These are phyloP conservation scores for Dyspetes luteomarginatus DNA, from an alignment of 2,888 invertebrate species.

Conservation along the genomic window DNA sequence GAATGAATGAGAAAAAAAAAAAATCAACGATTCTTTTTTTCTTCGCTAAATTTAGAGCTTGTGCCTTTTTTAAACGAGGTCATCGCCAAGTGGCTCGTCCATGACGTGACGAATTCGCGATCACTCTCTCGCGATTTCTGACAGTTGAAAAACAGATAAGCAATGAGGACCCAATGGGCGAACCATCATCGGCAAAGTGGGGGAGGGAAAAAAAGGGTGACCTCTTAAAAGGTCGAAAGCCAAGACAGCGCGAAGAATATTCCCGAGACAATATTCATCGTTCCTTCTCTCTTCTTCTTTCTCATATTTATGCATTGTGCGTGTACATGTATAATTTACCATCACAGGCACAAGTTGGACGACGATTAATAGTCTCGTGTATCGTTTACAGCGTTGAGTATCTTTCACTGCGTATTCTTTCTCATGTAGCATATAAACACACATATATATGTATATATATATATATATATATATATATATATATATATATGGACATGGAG, in stretches of 20 bases:
- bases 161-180: constrained; percentile 1
- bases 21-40: neutral
- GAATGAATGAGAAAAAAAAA: constrained; percentile 18
- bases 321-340: constrained; percentile 12
- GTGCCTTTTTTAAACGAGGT: no score
- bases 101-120: no score
- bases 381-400: constrained; percentile 64
- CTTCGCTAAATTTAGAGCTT: no score
- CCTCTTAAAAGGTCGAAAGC: constrained; percentile 50
- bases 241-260: constrained; percentile 41
- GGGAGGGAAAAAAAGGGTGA: neutral
- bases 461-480: constrained; percentile 17
- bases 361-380: constrained; percentile 65
- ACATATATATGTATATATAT: neutral
- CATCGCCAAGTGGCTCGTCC: no score
- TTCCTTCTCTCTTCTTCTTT: constrained; percentile 1
- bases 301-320: neutral
- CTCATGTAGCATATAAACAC: constrained; percentile 20
- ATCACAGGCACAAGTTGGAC: constrained; percentile 36
- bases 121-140: neutral
- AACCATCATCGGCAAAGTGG: neutral
- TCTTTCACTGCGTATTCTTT: constrained; percentile 58
- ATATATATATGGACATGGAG: neutral
- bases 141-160: constrained; percentile 27
- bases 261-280: constrained; percentile 47